These are phyloP conservation scores for Smutsia gigantea DNA, from an alignment of 2,797 vertebrate genomes.

Conservation along the genomic window DNA sequence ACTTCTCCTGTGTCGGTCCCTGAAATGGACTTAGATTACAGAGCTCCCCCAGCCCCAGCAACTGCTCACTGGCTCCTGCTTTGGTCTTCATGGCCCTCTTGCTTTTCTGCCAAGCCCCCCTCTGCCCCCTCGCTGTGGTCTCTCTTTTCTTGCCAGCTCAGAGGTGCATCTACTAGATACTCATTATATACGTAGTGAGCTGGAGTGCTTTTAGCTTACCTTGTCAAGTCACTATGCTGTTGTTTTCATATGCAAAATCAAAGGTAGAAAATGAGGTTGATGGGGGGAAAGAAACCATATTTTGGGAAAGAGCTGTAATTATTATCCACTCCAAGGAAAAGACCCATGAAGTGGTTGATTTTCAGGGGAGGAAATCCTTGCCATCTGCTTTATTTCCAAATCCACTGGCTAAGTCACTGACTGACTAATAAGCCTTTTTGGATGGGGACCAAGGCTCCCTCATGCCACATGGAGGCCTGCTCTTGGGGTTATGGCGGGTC, in stretches of 20 bases:
- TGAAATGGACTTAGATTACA: background rate
- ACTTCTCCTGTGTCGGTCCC: background rate
- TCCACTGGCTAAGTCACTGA: background rate
- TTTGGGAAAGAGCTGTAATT: slow-evolving; percentile 64
- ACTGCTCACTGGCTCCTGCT: background rate
- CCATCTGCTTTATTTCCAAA: slow-evolving; percentile 1
- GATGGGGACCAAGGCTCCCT: background rate
- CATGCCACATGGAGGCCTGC: background rate
- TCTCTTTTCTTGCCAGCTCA: background rate
- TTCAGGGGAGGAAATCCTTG: slow-evolving; percentile 37
- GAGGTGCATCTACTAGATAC: background rate
- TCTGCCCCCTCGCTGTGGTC: fast-evolving
- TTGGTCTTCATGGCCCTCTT: background rate
- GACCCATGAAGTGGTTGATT: slow-evolving; percentile 39
- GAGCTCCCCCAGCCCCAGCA: background rate
- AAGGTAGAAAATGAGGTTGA: slow-evolving; percentile 13
- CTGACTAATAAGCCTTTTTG: slow-evolving; percentile 24
- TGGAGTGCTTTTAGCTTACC: background rate
- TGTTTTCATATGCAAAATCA: slow-evolving; percentile 44
- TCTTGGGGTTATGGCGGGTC: background rate
- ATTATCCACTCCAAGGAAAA: slow-evolving; percentile 60
- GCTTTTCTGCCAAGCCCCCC: background rate
- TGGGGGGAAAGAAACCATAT: slow-evolving; percentile 11
- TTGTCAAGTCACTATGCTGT: background rate
- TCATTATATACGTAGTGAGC: background rate